A percentile compares a stretch with the other conserved stretches of the same genome.
phyloP scores from a whole-genome alignment of 2,888 invertebrate species.

The Cantharis rufa region DNA sequence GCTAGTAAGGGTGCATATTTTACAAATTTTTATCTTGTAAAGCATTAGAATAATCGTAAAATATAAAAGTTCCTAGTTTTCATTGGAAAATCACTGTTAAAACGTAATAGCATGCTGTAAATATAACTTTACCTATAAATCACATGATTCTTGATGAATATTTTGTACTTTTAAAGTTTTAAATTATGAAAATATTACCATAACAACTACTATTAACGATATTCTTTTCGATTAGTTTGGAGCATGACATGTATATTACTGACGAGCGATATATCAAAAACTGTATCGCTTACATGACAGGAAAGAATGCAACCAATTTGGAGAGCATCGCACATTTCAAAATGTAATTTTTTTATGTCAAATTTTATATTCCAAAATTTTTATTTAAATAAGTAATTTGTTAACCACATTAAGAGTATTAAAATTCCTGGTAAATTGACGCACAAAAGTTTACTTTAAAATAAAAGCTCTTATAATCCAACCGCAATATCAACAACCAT shows the following conservation, averaged over 20 bases:
- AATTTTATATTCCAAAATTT: neutral
- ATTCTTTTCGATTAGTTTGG: neutral
- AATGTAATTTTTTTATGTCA: neutral
- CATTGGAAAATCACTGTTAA: neutral
- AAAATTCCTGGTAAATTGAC: neutral
- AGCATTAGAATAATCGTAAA: neutral
- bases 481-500: neutral
- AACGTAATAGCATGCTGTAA: neutral
- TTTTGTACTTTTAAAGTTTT: neutral
- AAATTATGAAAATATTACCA: neutral
- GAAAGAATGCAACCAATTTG: neutral
- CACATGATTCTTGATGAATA: neutral
- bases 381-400: neutral
- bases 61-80: neutral
- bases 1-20: neutral
- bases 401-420: neutral
- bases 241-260: neutral
- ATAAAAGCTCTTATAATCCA: neutral
- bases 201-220: neutral
- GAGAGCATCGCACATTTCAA: neutral
- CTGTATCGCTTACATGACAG: slow-evolving; percentile 2
- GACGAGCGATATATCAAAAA: slow-evolving; percentile 2
- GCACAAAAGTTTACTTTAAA: neutral
- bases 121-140: neutral
- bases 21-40: neutral